These are phyloP conservation scores for Drosophila repletoides DNA, from an alignment of 1,140 invertebrate genomes.

Conservation along the genomic window DNA sequence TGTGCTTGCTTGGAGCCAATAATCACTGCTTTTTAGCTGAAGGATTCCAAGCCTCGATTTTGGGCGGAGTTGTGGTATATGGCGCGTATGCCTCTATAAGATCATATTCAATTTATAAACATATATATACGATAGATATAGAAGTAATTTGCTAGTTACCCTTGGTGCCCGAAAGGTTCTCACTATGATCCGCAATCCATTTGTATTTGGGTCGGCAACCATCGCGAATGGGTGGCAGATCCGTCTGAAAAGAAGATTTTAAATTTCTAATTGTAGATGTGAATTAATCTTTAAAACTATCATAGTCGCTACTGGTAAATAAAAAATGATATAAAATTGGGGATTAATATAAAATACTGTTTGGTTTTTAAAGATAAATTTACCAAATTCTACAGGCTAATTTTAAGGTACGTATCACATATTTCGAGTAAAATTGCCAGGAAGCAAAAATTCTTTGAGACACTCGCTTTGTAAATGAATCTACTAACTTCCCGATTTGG, in stretches of 20 bases:
- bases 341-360: too few relatives aligned
- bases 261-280: too few relatives aligned
- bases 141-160: slow-evolving; percentile 57
- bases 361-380: too few relatives aligned
- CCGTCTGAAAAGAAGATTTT: slow-evolving; percentile 69
- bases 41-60: slow-evolving; percentile 93
- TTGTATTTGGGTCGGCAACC: slow-evolving; percentile 89
- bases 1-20: background rate
- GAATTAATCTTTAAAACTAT: too few relatives aligned
- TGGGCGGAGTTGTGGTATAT: slow-evolving; percentile 92
- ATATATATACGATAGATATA: background rate
- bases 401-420: too few relatives aligned
- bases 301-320: too few relatives aligned
- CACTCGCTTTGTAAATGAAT: too few relatives aligned
- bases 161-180: slow-evolving; percentile 92
- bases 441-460: too few relatives aligned
- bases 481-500: too few relatives aligned
- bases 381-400: too few relatives aligned
- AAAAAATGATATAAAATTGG: too few relatives aligned
- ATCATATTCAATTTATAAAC: background rate
- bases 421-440: too few relatives aligned
- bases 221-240: slow-evolving; percentile 85
- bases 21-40: slow-evolving; percentile 53
- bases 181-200: slow-evolving; percentile 93
- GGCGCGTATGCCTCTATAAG: slow-evolving; percentile 89